A percentile compares a stretch with the other conserved stretches of the same genome.
Evolutionary conservation across 2,113 vertebrate genomes (phyloP).

Genomic region (Ammodramus savannarum): DNA sequence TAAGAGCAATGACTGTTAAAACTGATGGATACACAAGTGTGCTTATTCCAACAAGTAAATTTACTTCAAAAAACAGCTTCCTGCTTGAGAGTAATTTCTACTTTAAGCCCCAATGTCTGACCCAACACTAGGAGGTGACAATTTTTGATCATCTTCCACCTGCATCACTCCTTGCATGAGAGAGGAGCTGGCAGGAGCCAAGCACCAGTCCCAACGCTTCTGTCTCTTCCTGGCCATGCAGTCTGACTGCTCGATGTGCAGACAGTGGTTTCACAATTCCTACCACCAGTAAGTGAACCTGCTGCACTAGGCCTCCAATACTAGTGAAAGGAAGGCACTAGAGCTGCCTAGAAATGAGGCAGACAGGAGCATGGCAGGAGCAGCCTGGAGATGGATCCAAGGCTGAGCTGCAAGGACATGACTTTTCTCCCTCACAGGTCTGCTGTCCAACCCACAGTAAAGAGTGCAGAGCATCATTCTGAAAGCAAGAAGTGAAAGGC

Average conservation of each 20-base stretch:
- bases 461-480: slow-evolving; percentile 1
- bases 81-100: neutral
- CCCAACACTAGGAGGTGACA: neutral
- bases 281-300: neutral
- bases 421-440: neutral
- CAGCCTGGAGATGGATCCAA: neutral
- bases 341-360: neutral
- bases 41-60: neutral
- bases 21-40: neutral
- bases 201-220: neutral
- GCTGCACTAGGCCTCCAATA: neutral
- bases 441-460: neutral
- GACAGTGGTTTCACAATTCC: neutral
- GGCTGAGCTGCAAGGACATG: neutral
- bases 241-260: fast-evolving
- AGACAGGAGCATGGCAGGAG: neutral
- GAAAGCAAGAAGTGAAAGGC: slow-evolving; percentile 74
- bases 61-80: neutral
- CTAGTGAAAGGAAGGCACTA: neutral
- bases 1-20: neutral
- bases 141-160: neutral
- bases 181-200: neutral
- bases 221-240: neutral
- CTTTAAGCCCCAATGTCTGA: neutral
- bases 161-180: neutral